Evolutionary conservation across 1,140 invertebrate species (phyloP), one percentile per base, ranked within the genome.

Genomic region (Campoletis sonorensis): DNA sequence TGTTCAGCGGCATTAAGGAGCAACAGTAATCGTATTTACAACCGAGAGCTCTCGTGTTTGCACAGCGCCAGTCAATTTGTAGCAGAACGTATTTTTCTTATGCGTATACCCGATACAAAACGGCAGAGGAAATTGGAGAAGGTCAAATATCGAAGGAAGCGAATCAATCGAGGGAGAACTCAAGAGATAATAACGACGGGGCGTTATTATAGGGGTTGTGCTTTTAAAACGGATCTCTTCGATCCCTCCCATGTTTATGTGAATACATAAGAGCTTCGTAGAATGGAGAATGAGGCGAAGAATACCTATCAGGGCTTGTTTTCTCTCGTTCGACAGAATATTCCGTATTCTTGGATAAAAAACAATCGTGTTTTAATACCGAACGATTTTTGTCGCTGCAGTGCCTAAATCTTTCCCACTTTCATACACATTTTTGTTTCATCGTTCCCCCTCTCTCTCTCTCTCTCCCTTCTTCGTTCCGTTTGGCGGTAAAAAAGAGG

Each of bases 331-430:
- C 16, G 5, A 45, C 75, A 54, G 51, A 54, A 18, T 77, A 64
- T 73, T 26, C 27, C 54, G 51, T 77, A 16, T 45, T 10, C 51
- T 79, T n/a, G 23, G 30, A 70, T 64, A 72, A n/a, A 79, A 79
- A 79, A 72, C 70, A 79, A 72, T 71, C 64, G 78, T 64, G 75
- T 30, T 77, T 30, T 77, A 77, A 77, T 77, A 77, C 54, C 75
- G 75, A 77, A 45, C 75, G 51, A 77, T 77, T 77, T 64, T 73
- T 23, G 23, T 45, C 8, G 71, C 45, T n/a, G n/a, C 13, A 26
- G 26, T 21, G 13, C 4, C 61, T n/a, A 5, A 21, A 18, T 79
- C 18, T 15, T 37, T 58, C 61, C 13, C 37, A 26, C 30, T 16
- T 37, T 30, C 49, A 58, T 37, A 23, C 45, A 15, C 72, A 18